Base-by-base conservation (phyloP, 2,888 invertebrate genomes). In the Thelaira solivaga region DNA sequence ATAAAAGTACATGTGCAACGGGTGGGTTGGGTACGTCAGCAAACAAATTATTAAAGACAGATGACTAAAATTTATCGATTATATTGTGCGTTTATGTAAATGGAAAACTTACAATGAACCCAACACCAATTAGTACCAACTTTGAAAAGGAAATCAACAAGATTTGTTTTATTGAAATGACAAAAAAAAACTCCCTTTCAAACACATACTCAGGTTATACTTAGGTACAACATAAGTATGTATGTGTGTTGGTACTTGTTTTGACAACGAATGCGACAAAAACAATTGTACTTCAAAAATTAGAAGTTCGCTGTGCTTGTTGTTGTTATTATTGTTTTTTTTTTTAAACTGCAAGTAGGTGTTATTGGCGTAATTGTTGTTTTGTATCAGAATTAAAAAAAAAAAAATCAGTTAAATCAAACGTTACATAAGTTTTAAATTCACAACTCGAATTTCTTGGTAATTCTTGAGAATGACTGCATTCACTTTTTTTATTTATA, bases 1-100 rank as follows among this genome's bases (percentile, higher is more conserved):
- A 61, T 13, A 41, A 34, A 47, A 61, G 72, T 72, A 65, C 65
- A 67, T 62, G 47, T 64, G 72, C 62, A 62, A 72, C 62, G 72
- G 36, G 62, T 72, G 72, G 62, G 39, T 39, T 59, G 59, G n/a
- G 29, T 53, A 45, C 34, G 62, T 62, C 71, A 62, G 36, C 71
- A 53, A 53, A 36, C n/a, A n/a, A n/a, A n/a, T n/a, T 18, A 29
- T 10, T 1, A 62, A 62, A 45, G 34, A 26, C n/a, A n/a, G 8
- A 43, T 55, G 72, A 55, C 51, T 16, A 11, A 51, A 39, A 64
- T 29, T 29, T 55, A 72, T 72, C 53, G 72, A 72, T 62, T 72
- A 53, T 24, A 36, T 61, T 18, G 4, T n/a, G 26, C 20, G 13
- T 55, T 11, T 18, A 10, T 61, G 7, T 10, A 57, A 26, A 5